These are phyloP conservation scores for Flexamia atlantica DNA, from an alignment of 2,888 invertebrate genomes.

Conservation along the genomic window DNA sequence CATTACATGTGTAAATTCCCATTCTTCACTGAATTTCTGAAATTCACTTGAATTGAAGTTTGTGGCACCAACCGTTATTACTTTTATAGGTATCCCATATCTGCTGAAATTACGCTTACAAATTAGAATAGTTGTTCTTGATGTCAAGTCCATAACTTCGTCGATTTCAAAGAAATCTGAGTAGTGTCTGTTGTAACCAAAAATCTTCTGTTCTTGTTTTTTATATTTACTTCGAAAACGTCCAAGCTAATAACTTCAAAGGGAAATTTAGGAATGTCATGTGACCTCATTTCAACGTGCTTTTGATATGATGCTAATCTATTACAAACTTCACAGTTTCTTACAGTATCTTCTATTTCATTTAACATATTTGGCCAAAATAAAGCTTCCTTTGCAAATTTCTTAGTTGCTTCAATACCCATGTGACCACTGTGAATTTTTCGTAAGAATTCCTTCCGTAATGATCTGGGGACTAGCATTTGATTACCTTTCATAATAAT, in stretches of 20 bases:
- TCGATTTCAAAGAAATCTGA: neutral
- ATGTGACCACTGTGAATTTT: neutral
- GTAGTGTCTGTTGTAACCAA: neutral
- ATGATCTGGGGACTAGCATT: neutral
- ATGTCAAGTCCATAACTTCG: neutral
- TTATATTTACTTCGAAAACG: neutral
- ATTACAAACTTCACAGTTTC: neutral
- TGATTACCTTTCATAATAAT: neutral
- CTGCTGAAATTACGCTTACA: slow-evolving; percentile 59
- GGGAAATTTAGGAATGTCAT: neutral
- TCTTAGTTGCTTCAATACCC: neutral
- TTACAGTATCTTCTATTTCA: slow-evolving; percentile 14
- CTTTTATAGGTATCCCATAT: slow-evolving; percentile 54
- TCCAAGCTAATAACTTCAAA: neutral
- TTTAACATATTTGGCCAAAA: slow-evolving; percentile 26
- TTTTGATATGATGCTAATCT: neutral
- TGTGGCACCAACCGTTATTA: no score
- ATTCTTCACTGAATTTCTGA: no score
- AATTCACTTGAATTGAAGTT: slow-evolving; percentile 46
- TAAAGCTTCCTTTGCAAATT: neutral
- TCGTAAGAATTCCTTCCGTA: slow-evolving; percentile 1
- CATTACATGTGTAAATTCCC: slow-evolving; percentile 61
- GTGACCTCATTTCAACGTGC: neutral
- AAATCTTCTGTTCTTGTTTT: neutral
- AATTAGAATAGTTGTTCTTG: neutral